Evolutionary conservation across 1,140 invertebrate species (phyloP), one percentile per base, ranked within the genome.

Genomic region (Alviniconcha marisindica): DNA sequence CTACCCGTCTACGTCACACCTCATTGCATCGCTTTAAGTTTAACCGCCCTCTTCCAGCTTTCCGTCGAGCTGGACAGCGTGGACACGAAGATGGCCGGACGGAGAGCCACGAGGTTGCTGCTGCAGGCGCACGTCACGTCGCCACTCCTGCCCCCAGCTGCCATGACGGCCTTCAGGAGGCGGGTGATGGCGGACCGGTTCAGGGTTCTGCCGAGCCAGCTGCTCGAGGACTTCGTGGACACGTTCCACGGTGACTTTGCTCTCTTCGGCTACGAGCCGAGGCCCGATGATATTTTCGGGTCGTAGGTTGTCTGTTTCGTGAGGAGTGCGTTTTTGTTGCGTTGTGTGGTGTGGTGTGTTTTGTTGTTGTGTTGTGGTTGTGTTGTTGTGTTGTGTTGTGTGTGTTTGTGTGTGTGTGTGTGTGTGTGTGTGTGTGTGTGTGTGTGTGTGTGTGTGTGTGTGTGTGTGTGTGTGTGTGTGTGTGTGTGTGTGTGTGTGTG

Each of bases 221-320:
- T 74, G 21, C 71, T 74, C 36, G 24, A 40, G 10, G 21, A 21
- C 5, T 44, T 74, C n/a, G 71, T 74, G 36, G 38, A 42, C 2
- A 2, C 42, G 14, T 74, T 36, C 71, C 2, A 0, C 21, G 24
- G 15, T 12, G 71, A 74, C 40, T 74, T 74, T n/a, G 71, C 36
- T 1, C 71, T 74, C 40, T 74, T 74, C n/a, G 71, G 38, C n/a
- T 74, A 74, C 38, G 21, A 74, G 36, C 28, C 71, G 15, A 74
- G 7, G 24, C 71, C 71, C 15, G 15, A 4, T 14, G 71, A 74
- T 33, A 42, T 74, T 28, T 74, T 74, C 42, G 71, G 38, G 28
- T n/a, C 12, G n/a, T 66, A 18, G 7, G 48, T 51, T n/a, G n/a
- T n/a, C n/a, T n/a, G n/a, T n/a, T n/a, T n/a, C n/a, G n/a, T n/a